A percentile compares a stretch with the other conserved stretches of the same genome.
phyloP scores from a whole-genome alignment of 2,113 vertebrate species.

The Rousettus leschenaultii region DNA sequence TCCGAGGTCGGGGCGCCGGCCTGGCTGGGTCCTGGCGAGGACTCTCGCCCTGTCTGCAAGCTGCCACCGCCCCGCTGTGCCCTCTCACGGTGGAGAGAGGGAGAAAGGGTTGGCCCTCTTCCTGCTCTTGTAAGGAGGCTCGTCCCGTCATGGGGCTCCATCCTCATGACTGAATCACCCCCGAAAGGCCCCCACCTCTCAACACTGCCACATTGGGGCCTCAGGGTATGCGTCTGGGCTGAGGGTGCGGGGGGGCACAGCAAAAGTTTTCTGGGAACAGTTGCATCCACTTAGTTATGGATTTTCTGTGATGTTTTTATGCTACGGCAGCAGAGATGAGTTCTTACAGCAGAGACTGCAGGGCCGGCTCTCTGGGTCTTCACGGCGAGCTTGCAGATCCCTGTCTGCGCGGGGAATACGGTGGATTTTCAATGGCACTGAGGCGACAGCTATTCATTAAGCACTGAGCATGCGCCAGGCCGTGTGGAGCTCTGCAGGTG shows the following conservation, averaged over 20 bases:
- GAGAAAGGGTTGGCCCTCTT: too few relatives aligned
- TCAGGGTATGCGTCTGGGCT: background rate
- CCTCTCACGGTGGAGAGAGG: too few relatives aligned
- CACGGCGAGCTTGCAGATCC: fast-evolving
- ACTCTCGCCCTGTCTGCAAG: background rate
- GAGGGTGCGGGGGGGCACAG: background rate
- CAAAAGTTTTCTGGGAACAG: background rate
- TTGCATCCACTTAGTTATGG: fast-evolving
- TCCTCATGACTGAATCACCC: background rate
- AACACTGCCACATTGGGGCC: background rate
- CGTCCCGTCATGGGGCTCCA: background rate
- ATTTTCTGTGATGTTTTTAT: fast-evolving
- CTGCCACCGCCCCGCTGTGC: background rate
- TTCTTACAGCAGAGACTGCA: fast-evolving
- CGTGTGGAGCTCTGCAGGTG: background rate
- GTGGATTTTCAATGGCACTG: fast-evolving
- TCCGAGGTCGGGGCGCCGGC: fast-evolving
- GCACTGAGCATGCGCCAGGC: fast-evolving
- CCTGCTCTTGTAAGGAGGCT: background rate
- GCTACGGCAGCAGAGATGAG: background rate
- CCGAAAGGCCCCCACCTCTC: background rate
- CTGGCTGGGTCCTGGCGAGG: background rate
- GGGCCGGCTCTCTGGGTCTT: background rate
- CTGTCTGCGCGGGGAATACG: background rate
- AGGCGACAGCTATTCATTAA: too few relatives aligned